These are phyloP conservation scores for Anas georgica DNA, from an alignment of 2,797 vertebrate species.

Conservation along the genomic window DNA sequence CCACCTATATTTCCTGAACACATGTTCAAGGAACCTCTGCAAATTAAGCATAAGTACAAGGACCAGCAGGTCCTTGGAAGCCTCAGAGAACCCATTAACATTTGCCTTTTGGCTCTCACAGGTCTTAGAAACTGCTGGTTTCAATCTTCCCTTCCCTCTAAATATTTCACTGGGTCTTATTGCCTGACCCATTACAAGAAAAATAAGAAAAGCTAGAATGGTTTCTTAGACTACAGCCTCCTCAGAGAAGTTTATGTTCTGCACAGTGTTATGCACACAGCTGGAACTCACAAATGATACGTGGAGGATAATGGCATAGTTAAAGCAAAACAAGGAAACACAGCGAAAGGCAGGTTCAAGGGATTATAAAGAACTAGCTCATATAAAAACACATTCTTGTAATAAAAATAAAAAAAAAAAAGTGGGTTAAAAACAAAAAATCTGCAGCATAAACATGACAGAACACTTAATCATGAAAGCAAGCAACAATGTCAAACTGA, in stretches of 20 bases:
- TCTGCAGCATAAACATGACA: neutral
- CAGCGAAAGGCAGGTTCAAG: conserved; percentile 24
- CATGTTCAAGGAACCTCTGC: conserved; percentile 47
- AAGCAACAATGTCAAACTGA: neutral
- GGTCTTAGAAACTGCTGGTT: conserved; percentile 34
- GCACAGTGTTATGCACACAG: conserved; percentile 49
- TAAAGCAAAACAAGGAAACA: conserved; percentile 44
- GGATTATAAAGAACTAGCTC: conserved; percentile 29
- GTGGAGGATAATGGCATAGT: conserved; percentile 36
- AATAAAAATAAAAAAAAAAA: neutral
- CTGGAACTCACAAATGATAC: conserved; percentile 57
- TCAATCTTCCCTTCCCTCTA: conserved; percentile 49
- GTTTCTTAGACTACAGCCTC: conserved; percentile 48
- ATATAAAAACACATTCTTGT: conserved; percentile 9
- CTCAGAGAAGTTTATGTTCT: conserved; percentile 24
- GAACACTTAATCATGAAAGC: neutral
- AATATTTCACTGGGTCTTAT: conserved; percentile 53
- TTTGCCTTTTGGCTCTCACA: conserved; percentile 52
- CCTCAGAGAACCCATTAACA: conserved; percentile 60
- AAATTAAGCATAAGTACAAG: conserved; percentile 47
- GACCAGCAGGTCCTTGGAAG: conserved; percentile 66
- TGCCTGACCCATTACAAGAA: conserved; percentile 57
- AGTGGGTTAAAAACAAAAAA: neutral
- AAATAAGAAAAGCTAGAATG: conserved; percentile 56
- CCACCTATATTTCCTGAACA: conserved; percentile 53